phyloP scores from a whole-genome alignment of 2,113 vertebrate genomes.

The Lampris incognitus region DNA sequence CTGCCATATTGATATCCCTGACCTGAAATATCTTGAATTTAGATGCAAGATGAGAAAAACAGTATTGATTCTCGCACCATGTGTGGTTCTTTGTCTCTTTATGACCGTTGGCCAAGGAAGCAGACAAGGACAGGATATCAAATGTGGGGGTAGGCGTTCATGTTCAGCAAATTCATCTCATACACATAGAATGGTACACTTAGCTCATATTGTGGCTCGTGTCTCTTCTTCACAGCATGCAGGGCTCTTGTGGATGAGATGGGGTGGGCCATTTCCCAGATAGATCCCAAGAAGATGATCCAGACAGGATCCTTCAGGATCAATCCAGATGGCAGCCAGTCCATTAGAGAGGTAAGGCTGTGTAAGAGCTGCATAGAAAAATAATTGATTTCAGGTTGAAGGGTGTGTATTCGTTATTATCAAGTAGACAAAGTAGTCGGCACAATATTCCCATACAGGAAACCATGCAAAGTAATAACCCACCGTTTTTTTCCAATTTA shows the following conservation, averaged over 20 bases:
- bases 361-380: conserved; percentile 15
- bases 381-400: not conserved
- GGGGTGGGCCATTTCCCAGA: conserved; percentile 93
- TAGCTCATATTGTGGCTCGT: not conserved
- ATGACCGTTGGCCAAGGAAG: conserved; percentile 61
- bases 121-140: conserved; percentile 80
- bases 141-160: conserved; percentile 78
- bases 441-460: too few species aligned
- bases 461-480: too few species aligned
- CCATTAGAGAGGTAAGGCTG: conserved; percentile 89
- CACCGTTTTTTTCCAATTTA: not conserved
- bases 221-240: conserved; percentile 82
- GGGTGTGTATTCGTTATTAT: too few species aligned
- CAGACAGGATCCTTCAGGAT: conserved; percentile 95
- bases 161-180: too few species aligned
- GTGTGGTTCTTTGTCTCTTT: conserved; percentile 61
- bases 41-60: conserved; percentile 73
- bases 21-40: conserved; percentile 15
- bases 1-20: not conserved
- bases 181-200: not conserved
- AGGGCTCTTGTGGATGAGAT: conserved; percentile 95
- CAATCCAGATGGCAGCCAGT: conserved; percentile 96
- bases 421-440: too few species aligned
- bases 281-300: conserved; percentile 94
- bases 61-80: conserved; percentile 50